Evolutionary conservation across 2,888 invertebrate species (phyloP).

Genomic region (Oscheius sp.): DNA sequence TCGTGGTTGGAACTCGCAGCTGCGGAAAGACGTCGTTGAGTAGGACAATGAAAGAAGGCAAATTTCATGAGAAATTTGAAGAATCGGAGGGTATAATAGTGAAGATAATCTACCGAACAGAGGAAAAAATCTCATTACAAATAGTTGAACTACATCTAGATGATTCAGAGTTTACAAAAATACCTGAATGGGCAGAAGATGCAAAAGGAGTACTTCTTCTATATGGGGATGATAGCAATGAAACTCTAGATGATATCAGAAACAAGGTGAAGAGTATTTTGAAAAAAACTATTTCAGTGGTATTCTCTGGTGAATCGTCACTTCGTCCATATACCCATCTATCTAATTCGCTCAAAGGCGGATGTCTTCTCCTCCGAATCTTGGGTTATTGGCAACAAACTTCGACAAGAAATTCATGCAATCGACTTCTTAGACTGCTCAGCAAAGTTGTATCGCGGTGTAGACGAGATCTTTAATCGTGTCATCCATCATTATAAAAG

Average conservation of each 20-base stretch:
- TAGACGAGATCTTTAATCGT: constrained; percentile 1
- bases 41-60: constrained; percentile 21
- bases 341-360: constrained; percentile 10
- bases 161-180: background rate
- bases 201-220: background rate
- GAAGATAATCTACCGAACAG: constrained; percentile 4
- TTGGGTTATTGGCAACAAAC: background rate
- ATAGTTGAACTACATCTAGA: constrained; percentile 6
- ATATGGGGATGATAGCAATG: constrained; percentile 1
- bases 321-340: constrained; percentile 8
- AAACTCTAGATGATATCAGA: background rate
- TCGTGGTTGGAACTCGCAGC: constrained; percentile 4
- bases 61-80: constrained; percentile 1
- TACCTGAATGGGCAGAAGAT: constrained; percentile 7
- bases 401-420: constrained; percentile 5
- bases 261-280: background rate
- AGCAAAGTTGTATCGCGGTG: background rate
- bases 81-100: background rate
- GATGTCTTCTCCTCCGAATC: background rate
- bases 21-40: constrained; percentile 18
- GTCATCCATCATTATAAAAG: background rate
- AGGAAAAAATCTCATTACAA: constrained; percentile 3
- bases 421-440: constrained; percentile 7
- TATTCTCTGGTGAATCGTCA: constrained; percentile 23
- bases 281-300: background rate